These are phyloP conservation scores for Linepithema humile DNA, from an alignment of 1,140 invertebrate genomes.

Conservation along the genomic window DNA sequence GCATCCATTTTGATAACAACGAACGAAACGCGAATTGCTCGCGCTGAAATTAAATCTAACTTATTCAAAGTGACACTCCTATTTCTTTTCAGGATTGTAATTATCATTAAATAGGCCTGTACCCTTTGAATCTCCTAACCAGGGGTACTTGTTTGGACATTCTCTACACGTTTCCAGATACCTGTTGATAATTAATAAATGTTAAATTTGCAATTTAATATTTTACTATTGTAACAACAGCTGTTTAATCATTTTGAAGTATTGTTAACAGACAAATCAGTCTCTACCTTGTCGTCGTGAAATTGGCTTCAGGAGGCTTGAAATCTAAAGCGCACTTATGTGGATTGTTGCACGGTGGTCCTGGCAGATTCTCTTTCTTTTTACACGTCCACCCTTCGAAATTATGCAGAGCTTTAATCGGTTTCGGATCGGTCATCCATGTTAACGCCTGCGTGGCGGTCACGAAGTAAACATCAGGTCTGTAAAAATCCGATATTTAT, in stretches of 20 bases:
- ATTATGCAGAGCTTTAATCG: constrained; percentile 88
- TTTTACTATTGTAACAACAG: constrained; percentile 27
- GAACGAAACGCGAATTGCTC: constrained; percentile 46
- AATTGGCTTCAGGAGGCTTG: constrained; percentile 90
- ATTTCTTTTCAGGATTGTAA: constrained; percentile 90
- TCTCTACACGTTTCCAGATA: constrained; percentile 95
- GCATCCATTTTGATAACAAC: constrained; percentile 57
- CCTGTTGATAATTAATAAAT: constrained; percentile 80
- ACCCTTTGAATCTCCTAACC: constrained; percentile 93
- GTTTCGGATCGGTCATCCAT: constrained; percentile 95
- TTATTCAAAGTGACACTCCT: constrained; percentile 52
- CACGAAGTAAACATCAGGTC: constrained; percentile 95
- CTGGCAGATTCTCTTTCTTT: constrained; percentile 88
- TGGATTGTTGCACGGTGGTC: constrained; percentile 91
- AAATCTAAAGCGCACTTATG: constrained; percentile 94
- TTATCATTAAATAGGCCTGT: constrained; percentile 91
- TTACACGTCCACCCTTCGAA: constrained; percentile 94
- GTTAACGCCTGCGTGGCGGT: constrained; percentile 95
- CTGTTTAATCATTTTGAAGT: neutral
- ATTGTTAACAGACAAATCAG: neutral
- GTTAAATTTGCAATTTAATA: neutral
- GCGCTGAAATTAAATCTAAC: constrained; percentile 58
- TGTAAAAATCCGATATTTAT: constrained; percentile 78
- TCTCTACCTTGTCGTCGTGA: constrained; percentile 89
- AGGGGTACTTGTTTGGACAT: constrained; percentile 94